Percentiles rank a stretch among this genome's conserved stretches.
These are phyloP conservation scores for Helicorthomorpha holstii DNA, from an alignment of 1,140 invertebrate species.

Conservation along the genomic window DNA sequence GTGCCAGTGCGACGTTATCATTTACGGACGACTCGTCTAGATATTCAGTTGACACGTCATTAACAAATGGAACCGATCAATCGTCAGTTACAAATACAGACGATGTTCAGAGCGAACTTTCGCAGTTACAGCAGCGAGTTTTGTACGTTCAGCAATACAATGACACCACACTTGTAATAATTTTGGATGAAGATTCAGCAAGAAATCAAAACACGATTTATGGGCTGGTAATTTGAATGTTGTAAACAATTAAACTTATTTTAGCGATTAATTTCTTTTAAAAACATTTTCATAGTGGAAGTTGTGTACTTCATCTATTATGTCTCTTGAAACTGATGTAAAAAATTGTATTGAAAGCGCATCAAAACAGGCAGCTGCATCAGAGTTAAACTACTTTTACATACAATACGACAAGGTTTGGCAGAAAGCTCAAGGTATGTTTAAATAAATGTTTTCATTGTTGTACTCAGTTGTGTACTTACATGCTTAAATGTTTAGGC, in stretches of 20 bases:
- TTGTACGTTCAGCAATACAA: not conserved
- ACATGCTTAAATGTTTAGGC: too few species aligned
- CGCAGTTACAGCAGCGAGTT: not conserved
- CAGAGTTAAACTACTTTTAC: not conserved
- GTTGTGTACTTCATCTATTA: not conserved
- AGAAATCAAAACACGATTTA: not conserved
- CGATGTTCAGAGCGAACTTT: not conserved
- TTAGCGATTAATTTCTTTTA: not conserved
- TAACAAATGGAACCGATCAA: not conserved
- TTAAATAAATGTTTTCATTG: too few species aligned
- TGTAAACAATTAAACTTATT: not conserved
- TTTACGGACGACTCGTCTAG: not conserved
- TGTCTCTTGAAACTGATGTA: not conserved
- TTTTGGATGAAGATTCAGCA: not conserved
- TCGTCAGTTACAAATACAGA: not conserved
- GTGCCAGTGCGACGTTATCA: not conserved
- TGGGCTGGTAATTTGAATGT: not conserved
- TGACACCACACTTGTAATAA: not conserved
- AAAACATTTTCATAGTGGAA: not conserved
- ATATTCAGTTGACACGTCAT: not conserved
- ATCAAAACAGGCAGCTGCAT: not conserved
- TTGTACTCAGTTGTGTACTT: too few species aligned
- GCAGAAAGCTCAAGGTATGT: not conserved
- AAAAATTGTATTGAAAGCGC: not conserved
- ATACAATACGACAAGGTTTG: not conserved